A percentile compares a stretch with the other conserved stretches of the same genome.
Conservation (phyloP, 2,113 vertebrate species). For the Eurypyga helias region DNA sequence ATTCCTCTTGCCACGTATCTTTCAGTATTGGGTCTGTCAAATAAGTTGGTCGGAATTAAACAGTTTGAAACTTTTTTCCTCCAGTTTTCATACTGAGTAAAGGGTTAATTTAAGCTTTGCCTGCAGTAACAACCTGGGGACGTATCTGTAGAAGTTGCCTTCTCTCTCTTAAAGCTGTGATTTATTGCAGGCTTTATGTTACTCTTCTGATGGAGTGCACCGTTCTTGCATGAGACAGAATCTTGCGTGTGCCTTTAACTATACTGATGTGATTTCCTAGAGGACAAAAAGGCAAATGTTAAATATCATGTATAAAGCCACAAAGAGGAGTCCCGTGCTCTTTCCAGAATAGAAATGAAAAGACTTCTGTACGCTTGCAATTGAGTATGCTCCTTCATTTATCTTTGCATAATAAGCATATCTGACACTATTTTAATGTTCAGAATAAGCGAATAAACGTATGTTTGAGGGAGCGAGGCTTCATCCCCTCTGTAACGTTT, state of each 20-base stretch:
- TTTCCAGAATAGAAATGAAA: neutral
- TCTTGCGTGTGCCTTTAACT: neutral
- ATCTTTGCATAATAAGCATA: neutral
- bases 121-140: neutral
- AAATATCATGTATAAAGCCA: neutral
- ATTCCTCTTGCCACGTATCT: accelerated
- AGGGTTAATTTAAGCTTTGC: neutral
- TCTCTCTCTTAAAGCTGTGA: neutral
- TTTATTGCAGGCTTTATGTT: neutral
- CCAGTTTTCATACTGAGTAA: accelerated
- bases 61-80: neutral
- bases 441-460: neutral
- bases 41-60: neutral
- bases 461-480: neutral
- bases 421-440: neutral
- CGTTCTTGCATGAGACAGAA: neutral
- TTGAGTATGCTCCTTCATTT: neutral
- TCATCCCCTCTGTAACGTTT: neutral
- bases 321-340: neutral
- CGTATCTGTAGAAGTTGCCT: neutral
- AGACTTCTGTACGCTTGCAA: neutral
- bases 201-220: neutral
- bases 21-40: accelerated
- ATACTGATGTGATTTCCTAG: neutral
- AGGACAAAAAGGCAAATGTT: neutral